These are phyloP conservation scores for Drosophila nigritarsus DNA, from an alignment of 2,888 invertebrate species.

Conservation along the genomic window DNA sequence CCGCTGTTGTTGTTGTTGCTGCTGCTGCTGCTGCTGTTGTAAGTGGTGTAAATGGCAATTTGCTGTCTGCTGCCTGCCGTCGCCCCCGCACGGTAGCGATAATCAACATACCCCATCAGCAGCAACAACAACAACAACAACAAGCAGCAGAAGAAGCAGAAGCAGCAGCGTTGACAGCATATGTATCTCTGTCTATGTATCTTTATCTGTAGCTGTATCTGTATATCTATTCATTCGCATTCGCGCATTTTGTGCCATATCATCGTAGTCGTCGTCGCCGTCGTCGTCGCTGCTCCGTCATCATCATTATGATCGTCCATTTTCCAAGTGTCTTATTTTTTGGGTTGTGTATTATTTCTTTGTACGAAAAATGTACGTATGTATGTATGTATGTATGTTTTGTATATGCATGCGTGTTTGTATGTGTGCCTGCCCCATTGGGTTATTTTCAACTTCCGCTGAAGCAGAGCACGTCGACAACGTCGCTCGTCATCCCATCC, in stretches of 20 bases:
- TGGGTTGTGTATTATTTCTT: constrained; percentile 63
- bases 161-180: constrained; percentile 62
- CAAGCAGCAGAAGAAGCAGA: constrained; percentile 18
- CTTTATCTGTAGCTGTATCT: constrained; percentile 23
- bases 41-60: constrained; percentile 82
- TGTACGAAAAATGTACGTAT: constrained; percentile 36
- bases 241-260: constrained; percentile 77
- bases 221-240: constrained; percentile 63
- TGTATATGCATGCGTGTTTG: constrained; percentile 4
- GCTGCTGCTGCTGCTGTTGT: constrained; percentile 54
- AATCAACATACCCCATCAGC: constrained; percentile 44
- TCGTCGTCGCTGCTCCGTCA: constrained; percentile 51
- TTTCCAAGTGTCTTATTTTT: constrained; percentile 69
- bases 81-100: constrained; percentile 74
- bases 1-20: constrained; percentile 18
- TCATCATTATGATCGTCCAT: constrained; percentile 74
- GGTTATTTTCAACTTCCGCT: constrained; percentile 72
- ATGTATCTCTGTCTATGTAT: constrained; percentile 21
- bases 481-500: constrained; percentile 30
- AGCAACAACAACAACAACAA: constrained; percentile 12
- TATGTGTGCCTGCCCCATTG: constrained; percentile 59
- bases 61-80: constrained; percentile 62
- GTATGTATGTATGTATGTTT: background rate
- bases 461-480: constrained; percentile 20
- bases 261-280: constrained; percentile 46